phyloP scores from a whole-genome alignment of 1,140 invertebrate genomes.

The Drosophila sechellia region DNA sequence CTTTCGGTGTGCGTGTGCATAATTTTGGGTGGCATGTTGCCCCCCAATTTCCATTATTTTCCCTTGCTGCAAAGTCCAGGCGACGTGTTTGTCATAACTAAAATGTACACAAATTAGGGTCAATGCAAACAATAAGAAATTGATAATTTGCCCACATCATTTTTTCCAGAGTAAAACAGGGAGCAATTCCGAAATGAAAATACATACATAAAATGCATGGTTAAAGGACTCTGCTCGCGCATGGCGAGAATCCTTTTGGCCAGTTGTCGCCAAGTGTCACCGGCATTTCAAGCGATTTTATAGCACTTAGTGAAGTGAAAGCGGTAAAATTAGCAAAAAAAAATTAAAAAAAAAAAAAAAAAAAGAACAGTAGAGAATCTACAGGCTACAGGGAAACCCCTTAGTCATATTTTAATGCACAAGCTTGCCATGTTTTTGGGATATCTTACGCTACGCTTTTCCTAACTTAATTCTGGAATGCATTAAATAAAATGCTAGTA shows the following conservation, averaged over 20 bases:
- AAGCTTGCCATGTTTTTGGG: too few relatives aligned
- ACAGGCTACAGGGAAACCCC: not conserved
- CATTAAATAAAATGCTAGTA: too few relatives aligned
- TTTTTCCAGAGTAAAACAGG: slow-evolving; percentile 1
- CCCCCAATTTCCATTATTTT: slow-evolving; percentile 13
- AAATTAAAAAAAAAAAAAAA: too few relatives aligned
- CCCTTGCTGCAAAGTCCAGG: slow-evolving; percentile 17
- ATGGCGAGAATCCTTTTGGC: not conserved
- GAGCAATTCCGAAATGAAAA: slow-evolving; percentile 23
- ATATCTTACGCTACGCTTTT: too few relatives aligned
- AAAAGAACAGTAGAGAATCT: not conserved
- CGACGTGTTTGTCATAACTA: slow-evolving; percentile 67
- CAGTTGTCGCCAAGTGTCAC: slow-evolving; percentile 20
- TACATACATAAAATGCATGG: slow-evolving; percentile 13
- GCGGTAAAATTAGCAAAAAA: slow-evolving; percentile 1
- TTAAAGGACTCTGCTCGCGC: slow-evolving; percentile 1
- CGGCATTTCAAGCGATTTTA: slow-evolving; percentile 20
- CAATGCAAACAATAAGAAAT: slow-evolving; percentile 62
- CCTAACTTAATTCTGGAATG: too few relatives aligned
- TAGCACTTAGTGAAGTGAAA: slow-evolving; percentile 4
- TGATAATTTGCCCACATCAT: slow-evolving; percentile 41
- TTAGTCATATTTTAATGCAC: not conserved
- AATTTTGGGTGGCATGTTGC: slow-evolving; percentile 34
- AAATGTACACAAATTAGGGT: slow-evolving; percentile 61
- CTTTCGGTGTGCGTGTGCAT: slow-evolving; percentile 31